Evolutionary conservation across 2,888 invertebrate genomes (phyloP), one percentile per base, ranked within the genome.

Genomic region (Harpalus rufipes): DNA sequence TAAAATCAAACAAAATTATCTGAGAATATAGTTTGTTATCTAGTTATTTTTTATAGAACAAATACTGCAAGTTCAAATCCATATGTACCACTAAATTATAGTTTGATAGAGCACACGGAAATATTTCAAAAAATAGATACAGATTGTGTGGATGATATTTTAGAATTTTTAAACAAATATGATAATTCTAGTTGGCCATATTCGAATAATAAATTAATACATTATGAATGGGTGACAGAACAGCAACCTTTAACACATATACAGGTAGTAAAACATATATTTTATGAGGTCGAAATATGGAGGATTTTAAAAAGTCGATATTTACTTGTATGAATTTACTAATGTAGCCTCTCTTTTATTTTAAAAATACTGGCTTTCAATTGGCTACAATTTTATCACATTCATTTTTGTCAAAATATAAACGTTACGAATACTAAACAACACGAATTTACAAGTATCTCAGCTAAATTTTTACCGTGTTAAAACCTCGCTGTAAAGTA

Each of bases 191-290:
- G 89, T 21, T 94, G 94, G 93, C 94, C 94, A 0, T 93, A 93
- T 88, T 92, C 93, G 85, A 91, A 89, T 7, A 92, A 93, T 8
- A 92, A 92, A 84, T 90, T 91, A 76, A 89, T 90, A 80, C 88
- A 89, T 74, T 89, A 91, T 4, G 91, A 92, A 1, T 93, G 93
- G 93, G 88, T 91, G 84, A 89, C 92, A 0, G 92, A 92, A 44
- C 92, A 93, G 85, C 93, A 94, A 87, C 93, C 94, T 0, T 91
- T 93, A 86, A 94, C 94, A 2, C 92, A 93, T 85, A 92, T 93
- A 63, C 92, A 93, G 90, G 93, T 93, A 85, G 85, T 63, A 59
- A 59, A 51, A 51, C 12, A 51, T 12, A 51, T 3, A 32, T 32
- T 4, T 32, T 32, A 5, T 32, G 32, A 32, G 32, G 32, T 32